Evolutionary conservation across 1,140 invertebrate genomes (phyloP), one percentile per base, ranked within the genome.

Genomic region (Battus philenor): DNA sequence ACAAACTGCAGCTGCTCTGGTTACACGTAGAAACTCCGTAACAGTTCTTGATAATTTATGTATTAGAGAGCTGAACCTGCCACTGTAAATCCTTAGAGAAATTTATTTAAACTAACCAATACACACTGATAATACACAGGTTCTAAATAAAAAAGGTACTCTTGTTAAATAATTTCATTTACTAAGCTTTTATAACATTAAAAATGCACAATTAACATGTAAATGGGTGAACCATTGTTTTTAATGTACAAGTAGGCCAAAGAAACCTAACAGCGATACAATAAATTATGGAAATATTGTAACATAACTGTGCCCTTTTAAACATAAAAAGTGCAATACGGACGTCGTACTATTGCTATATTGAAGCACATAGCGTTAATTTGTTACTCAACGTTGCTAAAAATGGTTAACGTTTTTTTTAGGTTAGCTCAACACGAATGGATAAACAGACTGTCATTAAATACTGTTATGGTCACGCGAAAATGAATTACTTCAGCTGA

Each of bases 121-220:
- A n/a, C n/a, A n/a, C n/a, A n/a, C n/a, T n/a, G n/a, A n/a, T n/a
- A n/a, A n/a, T n/a, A n/a, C n/a, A n/a, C n/a, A n/a, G n/a, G n/a
- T n/a, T n/a, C n/a, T n/a, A 50, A 50, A 59, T 48, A 49, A 55
- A 61, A 61, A 61, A 44, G n/a, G 44, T 56, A 47, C 11, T 32
- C 51, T 48, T 55, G 68, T 78, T 78, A 76, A 70, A 73, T 78
- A 53, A 76, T 74, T n/a, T 65, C 54, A 59, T 81, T 82, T 80
- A 82, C 78, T 82, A 82, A 82, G 78, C 76, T 71, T 68, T 75
- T 69, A 24, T 39, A 74, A 73, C 69, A 79, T 75, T 70, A 70
- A 62, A 71, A 79, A 83, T 79, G 76, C 79, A 76, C 66, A 75
- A 69, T 57, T 72, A 71, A 79, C 59, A 59, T 66, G 60, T 53